phyloP scores from a whole-genome alignment of 2,888 invertebrate genomes.

The Hymenopus coronatus region DNA sequence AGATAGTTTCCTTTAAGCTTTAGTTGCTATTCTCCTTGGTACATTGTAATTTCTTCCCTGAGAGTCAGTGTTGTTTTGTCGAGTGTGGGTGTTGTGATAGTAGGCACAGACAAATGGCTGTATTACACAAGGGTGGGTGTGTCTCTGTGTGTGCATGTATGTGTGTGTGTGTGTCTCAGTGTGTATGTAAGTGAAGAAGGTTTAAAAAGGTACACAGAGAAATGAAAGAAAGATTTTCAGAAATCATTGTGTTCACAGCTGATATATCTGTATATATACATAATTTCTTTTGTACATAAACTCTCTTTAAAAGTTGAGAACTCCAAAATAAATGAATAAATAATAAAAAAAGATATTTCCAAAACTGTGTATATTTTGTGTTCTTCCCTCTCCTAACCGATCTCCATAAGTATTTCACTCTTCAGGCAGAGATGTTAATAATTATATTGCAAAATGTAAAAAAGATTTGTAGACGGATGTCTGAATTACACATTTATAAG shows the following conservation, averaged over 20 bases:
- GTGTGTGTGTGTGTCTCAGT: neutral
- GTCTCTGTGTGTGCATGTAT: neutral
- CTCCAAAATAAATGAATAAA: slow-evolving; percentile 14
- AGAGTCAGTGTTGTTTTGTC: neutral
- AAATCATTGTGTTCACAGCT: slow-evolving; percentile 15
- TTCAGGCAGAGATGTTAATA: too few species aligned
- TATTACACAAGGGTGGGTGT: neutral
- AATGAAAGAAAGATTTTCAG: neutral
- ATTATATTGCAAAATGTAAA: too few species aligned
- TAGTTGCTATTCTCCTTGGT: neutral
- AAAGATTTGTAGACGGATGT: too few species aligned
- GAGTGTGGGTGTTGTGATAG: neutral
- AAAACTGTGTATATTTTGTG: neutral
- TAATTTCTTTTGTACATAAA: slow-evolving; percentile 28
- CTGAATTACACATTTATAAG: too few species aligned
- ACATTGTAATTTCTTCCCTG: neutral
- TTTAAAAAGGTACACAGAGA: neutral
- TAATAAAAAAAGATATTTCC: slow-evolving; percentile 13
- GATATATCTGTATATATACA: slow-evolving; percentile 23
- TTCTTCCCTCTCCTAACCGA: too few species aligned
- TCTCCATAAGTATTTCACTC: too few species aligned
- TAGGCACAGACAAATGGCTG: neutral
- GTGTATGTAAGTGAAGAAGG: neutral
- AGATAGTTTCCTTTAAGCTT: neutral
- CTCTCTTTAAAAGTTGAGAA: slow-evolving; percentile 22